phyloP scores from a whole-genome alignment of 2,797 vertebrate genomes.

The Pipistrellus pipistrellus region DNA sequence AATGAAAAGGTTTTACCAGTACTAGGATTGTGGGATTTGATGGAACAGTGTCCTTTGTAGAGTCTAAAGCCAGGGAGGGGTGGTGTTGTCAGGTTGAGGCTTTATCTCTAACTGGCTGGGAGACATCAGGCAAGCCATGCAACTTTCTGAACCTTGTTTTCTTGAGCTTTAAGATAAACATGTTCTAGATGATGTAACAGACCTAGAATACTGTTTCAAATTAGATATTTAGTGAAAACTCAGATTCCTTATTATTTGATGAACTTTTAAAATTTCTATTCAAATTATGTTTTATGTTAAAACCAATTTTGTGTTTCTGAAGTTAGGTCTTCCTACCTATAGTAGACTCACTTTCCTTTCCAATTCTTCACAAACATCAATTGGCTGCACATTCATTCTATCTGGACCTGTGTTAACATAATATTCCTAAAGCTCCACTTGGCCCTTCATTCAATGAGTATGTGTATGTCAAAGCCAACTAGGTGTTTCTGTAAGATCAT shows the following conservation, averaged over 20 bases:
- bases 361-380: not conserved
- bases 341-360: not conserved
- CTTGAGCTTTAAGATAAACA: conserved; percentile 12
- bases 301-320: not conserved
- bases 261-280: not conserved
- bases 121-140: not conserved
- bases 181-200: not conserved
- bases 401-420: not conserved
- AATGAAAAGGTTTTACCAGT: not conserved
- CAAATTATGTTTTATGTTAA: not conserved
- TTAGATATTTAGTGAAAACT: not conserved
- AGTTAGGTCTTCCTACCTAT: not conserved
- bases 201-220: not conserved
- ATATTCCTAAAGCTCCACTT: not conserved
- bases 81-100: not conserved
- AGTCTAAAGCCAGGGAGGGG: not conserved
- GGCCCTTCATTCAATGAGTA: not conserved
- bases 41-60: not conserved
- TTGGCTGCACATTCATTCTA: not conserved
- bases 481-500: not conserved
- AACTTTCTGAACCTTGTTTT: conserved; percentile 4
- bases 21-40: not conserved
- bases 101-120: not conserved
- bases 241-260: not conserved
- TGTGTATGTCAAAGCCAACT: not conserved